These are phyloP conservation scores for Podargus strigoides DNA, from an alignment of 2,797 vertebrate genomes.

Conservation along the genomic window DNA sequence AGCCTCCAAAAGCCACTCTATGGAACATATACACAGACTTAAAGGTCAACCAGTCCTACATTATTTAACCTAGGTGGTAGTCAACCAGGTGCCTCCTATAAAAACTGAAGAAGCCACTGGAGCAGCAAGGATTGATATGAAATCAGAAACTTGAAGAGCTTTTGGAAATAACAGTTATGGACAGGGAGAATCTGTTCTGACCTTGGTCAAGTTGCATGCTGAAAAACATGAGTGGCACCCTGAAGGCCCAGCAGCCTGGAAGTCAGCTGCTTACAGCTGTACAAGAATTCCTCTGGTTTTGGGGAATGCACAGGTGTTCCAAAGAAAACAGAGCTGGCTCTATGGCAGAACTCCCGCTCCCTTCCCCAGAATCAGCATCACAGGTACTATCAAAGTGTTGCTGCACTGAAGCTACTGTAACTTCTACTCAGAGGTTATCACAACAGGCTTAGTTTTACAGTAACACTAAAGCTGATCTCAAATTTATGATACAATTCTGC, in stretches of 20 bases:
- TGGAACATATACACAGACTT: neutral
- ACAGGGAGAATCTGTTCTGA: neutral
- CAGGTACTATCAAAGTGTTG: neutral
- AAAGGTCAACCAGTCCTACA: neutral
- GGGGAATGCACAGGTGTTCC: neutral
- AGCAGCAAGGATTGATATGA: neutral
- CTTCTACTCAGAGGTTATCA: neutral
- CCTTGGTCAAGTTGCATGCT: neutral
- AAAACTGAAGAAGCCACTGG: neutral
- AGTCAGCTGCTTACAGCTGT: neutral
- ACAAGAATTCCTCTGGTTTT: neutral
- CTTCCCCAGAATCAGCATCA: neutral
- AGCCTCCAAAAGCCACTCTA: neutral
- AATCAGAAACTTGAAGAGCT: neutral
- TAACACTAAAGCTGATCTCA: neutral
- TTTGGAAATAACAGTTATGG: neutral
- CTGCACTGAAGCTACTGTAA: neutral
- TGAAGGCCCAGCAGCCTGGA: neutral
- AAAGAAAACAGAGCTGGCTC: neutral
- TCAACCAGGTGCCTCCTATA: neutral
- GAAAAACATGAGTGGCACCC: neutral
- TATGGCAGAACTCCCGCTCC: neutral
- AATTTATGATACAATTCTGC: neutral
- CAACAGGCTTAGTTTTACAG: neutral
- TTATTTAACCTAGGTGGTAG: neutral